Conservation (phyloP, 92 coral and sea anemone species). For the Plumapathes pennacea region DNA sequence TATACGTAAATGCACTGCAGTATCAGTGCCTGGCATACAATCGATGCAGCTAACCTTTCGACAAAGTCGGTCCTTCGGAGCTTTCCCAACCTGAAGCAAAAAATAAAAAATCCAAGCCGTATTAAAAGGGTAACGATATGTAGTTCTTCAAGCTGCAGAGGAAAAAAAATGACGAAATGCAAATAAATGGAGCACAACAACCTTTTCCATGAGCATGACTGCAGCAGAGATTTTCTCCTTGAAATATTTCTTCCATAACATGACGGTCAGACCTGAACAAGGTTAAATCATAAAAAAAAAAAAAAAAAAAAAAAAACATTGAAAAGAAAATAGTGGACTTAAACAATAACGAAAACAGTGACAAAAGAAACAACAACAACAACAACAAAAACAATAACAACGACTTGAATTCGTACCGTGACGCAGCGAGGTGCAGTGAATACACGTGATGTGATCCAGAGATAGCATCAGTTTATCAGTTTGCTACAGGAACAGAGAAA, state of each 20-base stretch:
- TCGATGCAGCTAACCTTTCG: too few relatives aligned
- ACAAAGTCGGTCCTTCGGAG: constrained; percentile 97
- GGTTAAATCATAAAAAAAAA: not conserved
- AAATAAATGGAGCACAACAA: not conserved
- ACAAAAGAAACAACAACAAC: not conserved
- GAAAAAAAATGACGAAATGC: not conserved
- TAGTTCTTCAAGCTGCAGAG: too few relatives aligned
- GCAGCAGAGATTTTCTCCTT: constrained; percentile 78
- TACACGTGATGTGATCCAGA: constrained; percentile 64
- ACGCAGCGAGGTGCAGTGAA: constrained; percentile 67
- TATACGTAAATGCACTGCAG: too few relatives aligned
- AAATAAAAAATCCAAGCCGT: not conserved
- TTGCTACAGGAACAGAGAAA: constrained; percentile 38
- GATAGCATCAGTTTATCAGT: constrained; percentile 65
- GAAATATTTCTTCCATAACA: constrained; percentile 75
- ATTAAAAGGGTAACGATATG: not conserved
- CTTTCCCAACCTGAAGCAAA: constrained; percentile 90
- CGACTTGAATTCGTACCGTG: constrained; percentile 62
- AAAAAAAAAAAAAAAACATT: not conserved
- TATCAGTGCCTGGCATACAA: too few relatives aligned
- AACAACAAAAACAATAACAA: not conserved
- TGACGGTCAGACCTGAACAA: constrained; percentile 66
- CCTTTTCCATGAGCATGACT: constrained; percentile 89
- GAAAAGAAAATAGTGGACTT: not conserved
- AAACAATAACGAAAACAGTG: not conserved